Base-by-base conservation (phyloP, 1,140 invertebrate species). In the Laodelphax striatellus region DNA sequence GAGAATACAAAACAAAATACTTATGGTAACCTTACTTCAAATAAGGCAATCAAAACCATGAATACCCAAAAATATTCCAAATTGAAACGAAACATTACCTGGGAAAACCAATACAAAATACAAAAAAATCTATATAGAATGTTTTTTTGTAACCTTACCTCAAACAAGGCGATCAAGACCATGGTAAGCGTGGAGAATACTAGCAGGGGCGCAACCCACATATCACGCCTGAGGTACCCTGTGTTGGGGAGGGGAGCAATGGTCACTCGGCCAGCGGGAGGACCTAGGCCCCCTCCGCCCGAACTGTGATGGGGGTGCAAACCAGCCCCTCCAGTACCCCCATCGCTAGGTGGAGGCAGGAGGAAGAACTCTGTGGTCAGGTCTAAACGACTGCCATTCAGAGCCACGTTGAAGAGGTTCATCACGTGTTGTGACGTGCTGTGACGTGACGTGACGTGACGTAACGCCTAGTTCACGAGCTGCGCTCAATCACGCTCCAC, bases 91-190 rank as follows among this genome's bases (percentile, higher is more conserved):
- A n/a, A n/a, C n/a, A n/a, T n/a, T n/a, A n/a, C n/a, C n/a, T n/a
- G n/a, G n/a, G n/a, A n/a, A n/a, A n/a, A n/a, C n/a, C n/a, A n/a
- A n/a, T n/a, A n/a, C n/a, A n/a, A n/a, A n/a, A n/a, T n/a, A n/a
- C n/a, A n/a, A n/a, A n/a, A n/a, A n/a, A n/a, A n/a, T n/a, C n/a
- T n/a, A n/a, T n/a, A n/a, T n/a, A n/a, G n/a, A n/a, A n/a, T n/a
- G n/a, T n/a, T n/a, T n/a, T n/a, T n/a, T n/a, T n/a, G 65, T 69
- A 43, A 69, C 59, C 34, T 63, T 55, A 69, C 68, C 66, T 69
- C 68, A 53, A 69, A 69, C 2, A 67, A 44, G 17, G 64, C 60
- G 24, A 69, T 69, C 55, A 69, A 60, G 16, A 65, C 61, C 68
- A 69, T 69, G 56, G 65, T 69, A 38, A 69, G 60, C 21, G 65